phyloP scores from a whole-genome alignment of 37 sponge, comb jelly and placozoan species.

The Theonella swinhoei region DNA sequence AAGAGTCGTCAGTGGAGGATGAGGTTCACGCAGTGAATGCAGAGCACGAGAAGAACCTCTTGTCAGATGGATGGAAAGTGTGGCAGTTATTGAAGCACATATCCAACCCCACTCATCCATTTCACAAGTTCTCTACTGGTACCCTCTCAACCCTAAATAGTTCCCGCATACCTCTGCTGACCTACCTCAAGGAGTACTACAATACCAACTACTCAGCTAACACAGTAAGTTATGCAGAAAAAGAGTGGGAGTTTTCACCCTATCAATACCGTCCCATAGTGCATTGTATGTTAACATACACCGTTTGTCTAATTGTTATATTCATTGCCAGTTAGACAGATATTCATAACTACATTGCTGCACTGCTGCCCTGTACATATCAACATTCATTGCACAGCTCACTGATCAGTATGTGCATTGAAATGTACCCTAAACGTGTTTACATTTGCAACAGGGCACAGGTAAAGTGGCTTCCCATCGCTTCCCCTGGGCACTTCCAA shows the following conservation, averaged over 20 bases:
- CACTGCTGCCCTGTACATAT: no score
- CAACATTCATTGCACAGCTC: no score
- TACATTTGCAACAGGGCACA: no score
- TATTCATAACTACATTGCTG: no score
- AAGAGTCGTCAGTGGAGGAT: conserved; percentile 20
- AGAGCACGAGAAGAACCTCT: conserved; percentile 81
- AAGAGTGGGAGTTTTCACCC: no score
- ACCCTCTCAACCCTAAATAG: conserved; percentile 66
- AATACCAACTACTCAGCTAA: conserved; percentile 69
- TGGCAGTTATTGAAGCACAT: conserved; percentile 80
- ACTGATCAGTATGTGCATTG: no score
- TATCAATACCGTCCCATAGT: background rate
- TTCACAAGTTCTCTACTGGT: conserved; percentile 69
- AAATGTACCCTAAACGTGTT: no score
- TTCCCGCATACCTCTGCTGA: conserved; percentile 26
- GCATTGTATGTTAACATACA: background rate
- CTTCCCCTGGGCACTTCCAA: no score
- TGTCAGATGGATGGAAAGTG: conserved; percentile 62
- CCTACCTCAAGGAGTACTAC: conserved; percentile 47
- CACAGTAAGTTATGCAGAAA: conserved; percentile 52
- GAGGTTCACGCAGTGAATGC: conserved; percentile 91
- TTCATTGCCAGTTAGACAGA: background rate
- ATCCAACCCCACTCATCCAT: conserved; percentile 71
- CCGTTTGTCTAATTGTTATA: background rate
- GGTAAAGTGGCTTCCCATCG: no score